These are phyloP conservation scores for Ferdinandea cuprea DNA, from an alignment of 2,888 invertebrate species.

Conservation along the genomic window DNA sequence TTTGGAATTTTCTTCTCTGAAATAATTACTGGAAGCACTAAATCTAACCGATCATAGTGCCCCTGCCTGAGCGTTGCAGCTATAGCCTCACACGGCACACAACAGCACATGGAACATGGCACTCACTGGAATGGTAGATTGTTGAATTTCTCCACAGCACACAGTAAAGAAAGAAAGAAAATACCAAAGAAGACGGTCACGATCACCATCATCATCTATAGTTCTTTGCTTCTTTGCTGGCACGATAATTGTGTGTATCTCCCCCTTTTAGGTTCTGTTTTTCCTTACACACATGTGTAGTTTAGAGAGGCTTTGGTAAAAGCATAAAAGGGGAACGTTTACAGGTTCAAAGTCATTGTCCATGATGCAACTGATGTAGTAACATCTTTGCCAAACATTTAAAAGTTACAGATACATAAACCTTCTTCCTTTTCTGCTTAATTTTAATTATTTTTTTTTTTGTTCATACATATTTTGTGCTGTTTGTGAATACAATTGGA, in stretches of 20 bases:
- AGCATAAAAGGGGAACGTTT: slow-evolving; percentile 83
- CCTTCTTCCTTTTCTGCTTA: slow-evolving; percentile 61
- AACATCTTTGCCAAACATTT: slow-evolving; percentile 78
- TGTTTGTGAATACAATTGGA: slow-evolving; percentile 41
- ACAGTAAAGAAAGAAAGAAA: slow-evolving; percentile 50
- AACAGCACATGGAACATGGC: neutral
- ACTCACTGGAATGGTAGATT: slow-evolving; percentile 67
- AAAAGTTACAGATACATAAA: slow-evolving; percentile 36
- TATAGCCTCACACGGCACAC: too few relatives aligned
- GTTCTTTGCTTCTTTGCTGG: slow-evolving; percentile 53
- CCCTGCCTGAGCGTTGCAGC: slow-evolving; percentile 4
- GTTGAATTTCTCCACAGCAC: slow-evolving; percentile 56
- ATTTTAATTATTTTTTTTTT: slow-evolving; percentile 1
- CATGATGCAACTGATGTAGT: slow-evolving; percentile 84
- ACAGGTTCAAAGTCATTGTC: slow-evolving; percentile 83
- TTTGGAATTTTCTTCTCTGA: slow-evolving; percentile 19
- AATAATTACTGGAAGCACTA: slow-evolving; percentile 21
- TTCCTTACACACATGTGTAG: slow-evolving; percentile 42
- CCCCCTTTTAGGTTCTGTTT: slow-evolving; percentile 60
- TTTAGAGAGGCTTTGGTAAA: slow-evolving; percentile 80
- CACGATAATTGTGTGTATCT: slow-evolving; percentile 61
- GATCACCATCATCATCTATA: slow-evolving; percentile 46
- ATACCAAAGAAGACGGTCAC: slow-evolving; percentile 48
- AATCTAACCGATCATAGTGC: slow-evolving; percentile 21
- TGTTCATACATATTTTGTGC: slow-evolving; percentile 13